Evolutionary conservation across 1,140 invertebrate species (phyloP).

Genomic region (Homalodisca vitripennis): DNA sequence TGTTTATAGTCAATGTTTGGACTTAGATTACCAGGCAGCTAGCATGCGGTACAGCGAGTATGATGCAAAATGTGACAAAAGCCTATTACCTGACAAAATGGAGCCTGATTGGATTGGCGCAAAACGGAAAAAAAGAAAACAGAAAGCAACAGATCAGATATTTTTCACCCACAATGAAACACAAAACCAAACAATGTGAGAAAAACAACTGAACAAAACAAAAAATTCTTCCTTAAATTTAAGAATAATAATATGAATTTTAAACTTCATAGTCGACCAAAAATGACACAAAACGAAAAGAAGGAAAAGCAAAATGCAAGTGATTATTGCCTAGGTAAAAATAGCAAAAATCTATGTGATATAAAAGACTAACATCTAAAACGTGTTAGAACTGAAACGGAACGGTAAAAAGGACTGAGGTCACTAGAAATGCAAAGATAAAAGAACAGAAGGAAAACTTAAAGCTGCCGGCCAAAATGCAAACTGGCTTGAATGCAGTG

Average conservation of each 20-base stretch:
- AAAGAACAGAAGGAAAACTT: not conserved
- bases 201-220: not conserved
- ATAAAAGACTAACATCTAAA: slow-evolving; percentile 11
- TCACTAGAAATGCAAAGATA: slow-evolving; percentile 16
- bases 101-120: slow-evolving; percentile 57
- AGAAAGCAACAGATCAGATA: slow-evolving; percentile 39
- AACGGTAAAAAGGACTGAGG: slow-evolving; percentile 12
- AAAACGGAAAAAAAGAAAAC: slow-evolving; percentile 40
- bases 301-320: slow-evolving; percentile 24
- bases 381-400: slow-evolving; percentile 9
- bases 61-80: slow-evolving; percentile 39
- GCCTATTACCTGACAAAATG: slow-evolving; percentile 66
- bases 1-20: no score
- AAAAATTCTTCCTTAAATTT: not conserved
- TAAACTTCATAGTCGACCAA: not conserved
- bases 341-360: not conserved
- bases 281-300: slow-evolving; percentile 4
- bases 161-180: slow-evolving; percentile 19
- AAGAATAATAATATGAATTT: not conserved
- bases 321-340: slow-evolving; percentile 12
- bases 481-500: slow-evolving; percentile 24
- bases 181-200: slow-evolving; percentile 10
- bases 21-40: no score
- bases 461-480: slow-evolving; percentile 21
- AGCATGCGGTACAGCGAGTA: slow-evolving; percentile 24